phyloP scores from a whole-genome alignment of 2,113 vertebrate species.

The Callipepla squamata region DNA sequence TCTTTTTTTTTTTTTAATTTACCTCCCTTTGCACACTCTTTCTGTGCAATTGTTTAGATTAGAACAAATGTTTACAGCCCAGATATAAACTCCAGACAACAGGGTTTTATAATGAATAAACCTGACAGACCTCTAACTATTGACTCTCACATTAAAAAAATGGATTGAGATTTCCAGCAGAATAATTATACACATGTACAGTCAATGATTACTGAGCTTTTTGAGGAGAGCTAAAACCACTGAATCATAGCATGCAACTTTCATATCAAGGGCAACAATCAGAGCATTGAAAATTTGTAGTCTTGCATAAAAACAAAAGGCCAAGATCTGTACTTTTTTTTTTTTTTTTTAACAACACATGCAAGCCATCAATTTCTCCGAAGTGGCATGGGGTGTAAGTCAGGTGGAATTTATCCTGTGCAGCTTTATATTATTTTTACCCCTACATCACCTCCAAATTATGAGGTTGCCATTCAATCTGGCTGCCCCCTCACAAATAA shows the following conservation, averaged over 20 bases:
- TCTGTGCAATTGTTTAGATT: neutral
- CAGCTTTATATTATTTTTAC: neutral
- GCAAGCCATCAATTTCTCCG: neutral
- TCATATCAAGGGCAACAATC: slow-evolving; percentile 34
- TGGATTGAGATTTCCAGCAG: slow-evolving; percentile 33
- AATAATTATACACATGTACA: slow-evolving; percentile 45
- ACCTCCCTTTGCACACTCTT: neutral
- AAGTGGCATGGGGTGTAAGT: neutral
- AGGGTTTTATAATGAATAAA: neutral
- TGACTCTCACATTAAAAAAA: slow-evolving; percentile 20
- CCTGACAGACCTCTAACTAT: slow-evolving; percentile 20
- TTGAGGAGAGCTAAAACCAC: slow-evolving; percentile 1
- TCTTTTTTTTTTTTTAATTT: neutral
- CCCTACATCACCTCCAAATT: neutral
- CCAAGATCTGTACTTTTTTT: neutral
- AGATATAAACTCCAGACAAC: slow-evolving; percentile 7
- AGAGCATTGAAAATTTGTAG: neutral
- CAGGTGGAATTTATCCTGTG: neutral
- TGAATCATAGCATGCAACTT: slow-evolving; percentile 11
- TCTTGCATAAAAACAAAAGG: slow-evolving; percentile 39
- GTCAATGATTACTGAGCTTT: slow-evolving; percentile 36
- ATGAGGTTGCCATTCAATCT: neutral
- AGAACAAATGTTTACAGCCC: neutral
- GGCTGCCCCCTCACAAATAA: neutral
- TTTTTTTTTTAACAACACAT: neutral